Evolutionary conservation across 1,140 invertebrate genomes (phyloP), one percentile per base, ranked within the genome.

Genomic region (Acromyrmex echinatior): DNA sequence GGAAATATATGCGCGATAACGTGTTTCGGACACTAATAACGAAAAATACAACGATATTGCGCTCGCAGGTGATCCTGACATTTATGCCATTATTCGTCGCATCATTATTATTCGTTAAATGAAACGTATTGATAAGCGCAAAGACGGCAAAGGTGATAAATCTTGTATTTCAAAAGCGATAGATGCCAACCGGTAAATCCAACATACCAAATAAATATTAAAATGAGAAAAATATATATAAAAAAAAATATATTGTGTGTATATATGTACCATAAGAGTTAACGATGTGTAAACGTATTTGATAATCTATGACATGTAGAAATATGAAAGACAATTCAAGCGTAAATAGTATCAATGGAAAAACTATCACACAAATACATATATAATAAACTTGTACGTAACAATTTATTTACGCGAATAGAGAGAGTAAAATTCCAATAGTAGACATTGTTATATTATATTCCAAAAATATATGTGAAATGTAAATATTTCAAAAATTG

Each of bases 31-130:
- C 21, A 51, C 79, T 81, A 81, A 81, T 81, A 70, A 71, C 51
- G 21, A 71, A 81, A 81, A 71, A 71, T 81, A 66, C 14, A 14
- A 39, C 65, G 9, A 70, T 70, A 70, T 70, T 25, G 28, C 62
- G 28, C 31, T 70, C 14, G 63, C 63, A 66, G 28, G 31, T 80
- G 62, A 25, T 39, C n/a, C 21, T 18, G 25, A 81, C 51, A 28
- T 81, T 81, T 81, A 81, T 70, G 25, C n/a, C 31, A 18, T 39
- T 28, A 70, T 81, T 58, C 21, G 78, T 71, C 21, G 35, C 6
- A 45, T 71, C 12, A 60, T 60, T 51, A 70, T 68, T 78, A 78
- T 65, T 78, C 39, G 60, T 81, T 70, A 71, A 71, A 81, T 71
- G n/a, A 71, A 81, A 45, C 21, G 14, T 45, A 58, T 71, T 31